Evolutionary conservation across 1,140 invertebrate genomes (phyloP), one percentile per base, ranked within the genome.

Genomic region (Coenobita brevimanus): DNA sequence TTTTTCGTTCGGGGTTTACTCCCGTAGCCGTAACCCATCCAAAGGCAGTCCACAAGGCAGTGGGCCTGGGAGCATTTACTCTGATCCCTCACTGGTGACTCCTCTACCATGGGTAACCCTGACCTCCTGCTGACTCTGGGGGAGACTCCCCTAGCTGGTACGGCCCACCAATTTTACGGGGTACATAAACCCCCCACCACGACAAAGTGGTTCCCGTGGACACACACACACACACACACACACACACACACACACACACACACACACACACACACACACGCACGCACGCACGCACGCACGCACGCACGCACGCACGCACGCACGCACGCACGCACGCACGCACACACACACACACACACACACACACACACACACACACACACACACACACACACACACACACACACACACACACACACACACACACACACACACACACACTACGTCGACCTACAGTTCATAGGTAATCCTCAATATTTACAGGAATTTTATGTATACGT

Each of bases 181-280:
- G n/a, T n/a, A n/a, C n/a, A 13, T 1, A 67, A 24, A 67, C 62
- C 10, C n/a, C n/a, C n/a, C n/a, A n/a, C n/a, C n/a, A n/a, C n/a
- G n/a, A n/a, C n/a, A n/a, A n/a, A n/a, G n/a, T n/a, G n/a, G n/a
- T n/a, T n/a, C n/a, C n/a, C n/a, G n/a, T n/a, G n/a, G n/a, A n/a
- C n/a, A n/a, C n/a, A n/a, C 10, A 73, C 24, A 76, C 73, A 43
- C 3, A 76, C 73, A 76, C 73, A 76, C 36, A 76, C 41, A 76
- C 36, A 76, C 73, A 80, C 76, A 80, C 76, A 80, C 76, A 80
- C 54, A 54, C 54, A 80, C 30, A 60, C 54, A 80, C 46, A 80
- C 30, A 80, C 33, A 80, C 54, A 80, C 33, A 80, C 73, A 46
- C 73, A 76, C 73, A 46, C 73, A 76, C 73, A 46, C 73, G 46